A percentile compares a stretch with the other conserved stretches of the same genome.
Conservation (phyloP, 2,797 vertebrate genomes). For the Sebastiscus albofasciatus region DNA sequence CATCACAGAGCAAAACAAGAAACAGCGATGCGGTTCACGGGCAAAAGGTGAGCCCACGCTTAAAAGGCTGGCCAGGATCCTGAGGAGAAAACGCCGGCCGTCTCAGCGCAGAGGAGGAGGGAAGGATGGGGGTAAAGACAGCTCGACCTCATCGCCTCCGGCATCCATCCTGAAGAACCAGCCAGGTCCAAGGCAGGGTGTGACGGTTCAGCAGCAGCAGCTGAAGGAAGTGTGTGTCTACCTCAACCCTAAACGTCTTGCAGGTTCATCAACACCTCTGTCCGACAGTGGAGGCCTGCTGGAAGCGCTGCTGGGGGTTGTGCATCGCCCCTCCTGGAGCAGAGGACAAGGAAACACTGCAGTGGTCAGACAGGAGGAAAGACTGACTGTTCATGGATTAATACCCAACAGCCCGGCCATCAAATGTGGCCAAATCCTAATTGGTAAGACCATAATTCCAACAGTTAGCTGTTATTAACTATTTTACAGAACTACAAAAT, state of each 20-base stretch:
- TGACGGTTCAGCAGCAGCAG: constrained; percentile 79
- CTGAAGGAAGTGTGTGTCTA: constrained; percentile 92
- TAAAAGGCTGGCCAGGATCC: constrained; percentile 88
- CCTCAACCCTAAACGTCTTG: constrained; percentile 91
- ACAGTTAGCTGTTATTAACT: not conserved
- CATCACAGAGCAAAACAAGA: constrained; percentile 85
- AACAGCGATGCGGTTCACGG: constrained; percentile 62
- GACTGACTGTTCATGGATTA: constrained; percentile 90
- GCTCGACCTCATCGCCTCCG: constrained; percentile 68
- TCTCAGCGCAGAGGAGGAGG: constrained; percentile 75
- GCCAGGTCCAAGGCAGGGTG: constrained; percentile 75
- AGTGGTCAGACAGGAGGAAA: constrained; percentile 74
- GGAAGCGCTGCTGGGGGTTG: constrained; percentile 90
- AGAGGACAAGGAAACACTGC: constrained; percentile 64
- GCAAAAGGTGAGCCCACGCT: constrained; percentile 83
- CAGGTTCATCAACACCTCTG: constrained; percentile 59
- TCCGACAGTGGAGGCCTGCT: constrained; percentile 83
- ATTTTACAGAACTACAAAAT: not conserved
- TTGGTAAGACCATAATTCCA: constrained; percentile 84
- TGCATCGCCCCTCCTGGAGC: constrained; percentile 86
- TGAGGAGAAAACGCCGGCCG: constrained; percentile 85
- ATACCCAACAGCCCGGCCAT: constrained; percentile 89
- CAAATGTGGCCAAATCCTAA: constrained; percentile 90
- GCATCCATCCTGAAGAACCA: constrained; percentile 93
- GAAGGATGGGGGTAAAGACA: constrained; percentile 56